Conservation (phyloP, 2,113 vertebrate genomes). For the Megaceryle torquata region DNA sequence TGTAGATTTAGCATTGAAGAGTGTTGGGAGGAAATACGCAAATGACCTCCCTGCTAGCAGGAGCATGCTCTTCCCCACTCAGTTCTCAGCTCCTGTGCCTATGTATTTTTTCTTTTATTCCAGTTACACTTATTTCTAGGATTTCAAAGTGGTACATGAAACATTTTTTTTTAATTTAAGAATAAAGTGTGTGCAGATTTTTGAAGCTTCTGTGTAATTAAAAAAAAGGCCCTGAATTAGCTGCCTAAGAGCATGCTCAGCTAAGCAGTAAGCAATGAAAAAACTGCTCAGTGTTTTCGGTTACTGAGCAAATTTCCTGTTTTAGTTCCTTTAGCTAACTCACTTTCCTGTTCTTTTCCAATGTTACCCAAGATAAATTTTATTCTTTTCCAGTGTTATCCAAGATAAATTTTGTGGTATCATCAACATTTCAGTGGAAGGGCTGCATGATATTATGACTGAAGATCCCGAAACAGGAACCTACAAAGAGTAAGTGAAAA, state of each 20-base stretch:
- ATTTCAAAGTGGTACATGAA: neutral
- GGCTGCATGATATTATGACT: constrained; percentile 94
- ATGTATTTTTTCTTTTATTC: neutral
- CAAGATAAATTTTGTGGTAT: constrained; percentile 99
- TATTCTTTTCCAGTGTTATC: constrained; percentile 85
- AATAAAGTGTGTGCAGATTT: neutral
- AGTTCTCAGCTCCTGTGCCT: neutral
- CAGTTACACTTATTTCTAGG: neutral
- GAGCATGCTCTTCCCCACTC: neutral
- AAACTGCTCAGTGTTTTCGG: neutral
- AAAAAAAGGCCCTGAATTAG: neutral
- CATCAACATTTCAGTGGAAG: constrained; percentile 92
- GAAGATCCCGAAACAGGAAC: constrained; percentile 92
- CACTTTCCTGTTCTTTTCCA: constrained; percentile 69
- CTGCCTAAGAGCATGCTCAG: neutral
- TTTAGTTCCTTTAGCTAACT: constrained; percentile 31
- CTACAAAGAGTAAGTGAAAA: constrained; percentile 90
- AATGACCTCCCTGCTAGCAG: neutral
- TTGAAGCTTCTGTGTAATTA: neutral
- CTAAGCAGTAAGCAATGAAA: neutral
- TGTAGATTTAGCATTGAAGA: neutral
- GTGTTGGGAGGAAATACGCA: neutral
- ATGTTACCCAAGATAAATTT: constrained; percentile 91
- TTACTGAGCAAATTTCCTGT: neutral
- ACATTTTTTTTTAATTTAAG: neutral